phyloP scores from a whole-genome alignment of 2,888 invertebrate genomes.

The Heteropelma amictum region DNA sequence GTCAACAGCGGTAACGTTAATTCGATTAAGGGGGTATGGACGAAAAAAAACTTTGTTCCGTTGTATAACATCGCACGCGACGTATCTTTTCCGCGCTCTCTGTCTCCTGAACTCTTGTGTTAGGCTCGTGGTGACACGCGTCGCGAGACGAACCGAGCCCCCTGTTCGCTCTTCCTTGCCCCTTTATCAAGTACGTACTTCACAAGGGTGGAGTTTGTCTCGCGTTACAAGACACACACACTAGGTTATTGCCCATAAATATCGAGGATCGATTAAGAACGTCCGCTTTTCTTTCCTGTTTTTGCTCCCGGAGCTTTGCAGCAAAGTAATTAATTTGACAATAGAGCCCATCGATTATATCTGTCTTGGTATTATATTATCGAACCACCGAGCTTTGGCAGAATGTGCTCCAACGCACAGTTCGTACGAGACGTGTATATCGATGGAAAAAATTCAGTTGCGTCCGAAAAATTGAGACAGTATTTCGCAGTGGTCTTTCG shows the following conservation, averaged over 20 bases:
- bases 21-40: conserved; percentile 48
- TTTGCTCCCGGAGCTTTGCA: neutral
- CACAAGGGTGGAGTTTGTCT: conserved; percentile 45
- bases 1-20: conserved; percentile 47
- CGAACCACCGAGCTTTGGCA: too few species aligned
- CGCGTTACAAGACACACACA: conserved; percentile 51
- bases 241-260: conserved; percentile 42
- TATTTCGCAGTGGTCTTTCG: too few species aligned
- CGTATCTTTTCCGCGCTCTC: conserved; percentile 5
- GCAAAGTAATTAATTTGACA: conserved; percentile 44
- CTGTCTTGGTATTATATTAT: too few species aligned
- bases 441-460: too few species aligned
- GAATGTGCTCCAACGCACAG: too few species aligned
- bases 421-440: too few species aligned
- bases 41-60: conserved; percentile 31
- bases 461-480: too few species aligned
- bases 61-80: neutral
- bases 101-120: neutral
- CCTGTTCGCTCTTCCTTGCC: too few species aligned
- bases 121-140: conserved; percentile 34
- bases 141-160: conserved; percentile 18
- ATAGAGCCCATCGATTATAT: neutral
- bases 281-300: conserved; percentile 7
- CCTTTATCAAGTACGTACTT: conserved; percentile 13
- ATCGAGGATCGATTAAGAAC: conserved; percentile 51